phyloP scores from a whole-genome alignment of 2,113 vertebrate genomes.

The Ifrita kowaldi region DNA sequence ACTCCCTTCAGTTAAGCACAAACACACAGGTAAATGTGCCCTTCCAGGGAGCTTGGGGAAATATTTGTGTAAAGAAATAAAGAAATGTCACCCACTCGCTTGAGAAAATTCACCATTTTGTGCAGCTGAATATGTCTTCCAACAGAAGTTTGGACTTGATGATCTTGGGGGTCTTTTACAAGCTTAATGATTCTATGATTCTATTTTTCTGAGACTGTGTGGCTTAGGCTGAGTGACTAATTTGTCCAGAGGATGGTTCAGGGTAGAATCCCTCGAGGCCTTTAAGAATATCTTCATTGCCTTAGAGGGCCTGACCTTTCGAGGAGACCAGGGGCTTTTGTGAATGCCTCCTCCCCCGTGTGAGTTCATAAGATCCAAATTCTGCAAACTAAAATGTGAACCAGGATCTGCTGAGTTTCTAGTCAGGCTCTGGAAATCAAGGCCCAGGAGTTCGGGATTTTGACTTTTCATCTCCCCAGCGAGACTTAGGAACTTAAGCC shows the following conservation, averaged over 20 bases:
- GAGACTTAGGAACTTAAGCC: not conserved
- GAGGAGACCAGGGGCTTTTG: not conserved
- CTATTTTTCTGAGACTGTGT: not conserved
- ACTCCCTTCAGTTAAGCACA: too few relatives aligned
- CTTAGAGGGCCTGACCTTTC: not conserved
- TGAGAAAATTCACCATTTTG: not conserved
- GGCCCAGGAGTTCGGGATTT: not conserved
- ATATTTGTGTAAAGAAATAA: not conserved
- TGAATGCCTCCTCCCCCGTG: accelerated
- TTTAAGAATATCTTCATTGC: not conserved
- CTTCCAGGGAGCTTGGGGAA: not conserved
- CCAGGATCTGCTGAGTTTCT: not conserved
- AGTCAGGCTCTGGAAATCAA: not conserved
- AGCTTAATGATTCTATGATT: not conserved
- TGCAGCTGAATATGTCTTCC: not conserved
- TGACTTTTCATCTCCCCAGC: not conserved
- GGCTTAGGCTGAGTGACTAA: not conserved
- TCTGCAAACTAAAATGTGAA: not conserved
- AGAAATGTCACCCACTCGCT: not conserved
- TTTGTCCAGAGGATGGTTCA: not conserved
- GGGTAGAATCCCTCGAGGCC: not conserved
- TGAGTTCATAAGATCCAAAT: not conserved
- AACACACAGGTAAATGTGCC: too few relatives aligned
- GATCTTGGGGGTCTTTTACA: not conserved
- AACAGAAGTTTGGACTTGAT: not conserved